Evolutionary conservation across 2,888 invertebrate genomes (phyloP).

Genomic region (Amphipoea lucens): DNA sequence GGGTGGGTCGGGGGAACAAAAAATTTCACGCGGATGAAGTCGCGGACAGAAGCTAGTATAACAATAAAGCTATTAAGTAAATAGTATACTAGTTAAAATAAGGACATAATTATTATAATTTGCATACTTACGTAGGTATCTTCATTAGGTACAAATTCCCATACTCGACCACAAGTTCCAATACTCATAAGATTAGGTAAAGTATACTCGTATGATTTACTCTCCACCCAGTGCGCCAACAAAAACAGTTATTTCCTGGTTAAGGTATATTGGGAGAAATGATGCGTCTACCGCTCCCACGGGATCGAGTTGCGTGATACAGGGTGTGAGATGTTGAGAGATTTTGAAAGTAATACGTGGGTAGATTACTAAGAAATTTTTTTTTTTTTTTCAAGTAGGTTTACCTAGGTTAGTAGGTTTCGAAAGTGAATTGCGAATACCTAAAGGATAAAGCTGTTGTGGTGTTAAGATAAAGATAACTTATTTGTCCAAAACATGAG

Average conservation of each 20-base stretch:
- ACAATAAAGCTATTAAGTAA: too few species aligned
- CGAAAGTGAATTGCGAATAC: not conserved
- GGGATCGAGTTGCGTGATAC: constrained; percentile 79
- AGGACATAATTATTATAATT: too few species aligned
- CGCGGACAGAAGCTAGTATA: too few species aligned
- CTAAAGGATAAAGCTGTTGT: too few species aligned
- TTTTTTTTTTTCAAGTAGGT: not conserved
- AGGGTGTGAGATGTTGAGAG: constrained; percentile 69
- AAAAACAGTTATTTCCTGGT: constrained; percentile 80
- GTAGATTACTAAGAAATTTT: not conserved
- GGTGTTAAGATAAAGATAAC: too few species aligned
- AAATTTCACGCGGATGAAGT: too few species aligned
- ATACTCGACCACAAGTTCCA: constrained; percentile 4
- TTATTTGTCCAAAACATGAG: too few species aligned
- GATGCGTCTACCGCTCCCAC: constrained; percentile 80
- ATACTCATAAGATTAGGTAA: constrained; percentile 4
- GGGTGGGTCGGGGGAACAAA: too few species aligned
- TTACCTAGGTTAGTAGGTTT: not conserved
- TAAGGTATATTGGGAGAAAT: constrained; percentile 77
- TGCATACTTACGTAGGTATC: too few species aligned
- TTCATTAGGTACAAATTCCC: not conserved
- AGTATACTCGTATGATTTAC: constrained; percentile 32
- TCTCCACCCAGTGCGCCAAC: constrained; percentile 54
- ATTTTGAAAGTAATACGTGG: not conserved
- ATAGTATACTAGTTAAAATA: too few species aligned